Conservation (phyloP, 2,113 vertebrate species). For the Origma solitaria region DNA sequence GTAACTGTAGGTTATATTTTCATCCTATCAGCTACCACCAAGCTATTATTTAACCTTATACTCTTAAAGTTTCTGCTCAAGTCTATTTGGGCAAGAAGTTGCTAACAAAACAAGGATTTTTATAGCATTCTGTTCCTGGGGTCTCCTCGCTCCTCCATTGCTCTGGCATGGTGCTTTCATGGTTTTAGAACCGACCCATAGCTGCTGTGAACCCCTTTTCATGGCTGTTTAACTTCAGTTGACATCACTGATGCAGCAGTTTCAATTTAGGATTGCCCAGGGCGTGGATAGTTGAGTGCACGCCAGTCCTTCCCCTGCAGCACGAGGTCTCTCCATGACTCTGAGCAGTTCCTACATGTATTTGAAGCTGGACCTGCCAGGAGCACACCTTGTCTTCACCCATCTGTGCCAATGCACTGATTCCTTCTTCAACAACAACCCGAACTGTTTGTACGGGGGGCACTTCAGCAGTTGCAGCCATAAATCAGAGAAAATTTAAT, state of each 20-base stretch:
- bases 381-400: not conserved
- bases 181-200: not conserved
- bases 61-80: not conserved
- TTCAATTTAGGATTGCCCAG: not conserved
- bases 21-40: not conserved
- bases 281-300: not conserved
- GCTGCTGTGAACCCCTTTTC: not conserved
- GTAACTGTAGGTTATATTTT: not conserved
- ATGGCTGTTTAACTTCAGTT: not conserved
- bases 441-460: not conserved
- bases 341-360: not conserved
- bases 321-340: not conserved
- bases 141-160: not conserved
- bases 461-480: not conserved
- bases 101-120: not conserved
- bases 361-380: not conserved
- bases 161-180: not conserved
- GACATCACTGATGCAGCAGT: not conserved
- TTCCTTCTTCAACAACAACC: not conserved
- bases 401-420: not conserved
- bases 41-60: not conserved
- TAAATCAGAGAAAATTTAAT: not conserved
- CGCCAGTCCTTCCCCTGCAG: not conserved
- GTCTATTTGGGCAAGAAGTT: not conserved
- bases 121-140: not conserved